Conservation (phyloP, 2,797 vertebrate species). For the Coluber constrictor region DNA sequence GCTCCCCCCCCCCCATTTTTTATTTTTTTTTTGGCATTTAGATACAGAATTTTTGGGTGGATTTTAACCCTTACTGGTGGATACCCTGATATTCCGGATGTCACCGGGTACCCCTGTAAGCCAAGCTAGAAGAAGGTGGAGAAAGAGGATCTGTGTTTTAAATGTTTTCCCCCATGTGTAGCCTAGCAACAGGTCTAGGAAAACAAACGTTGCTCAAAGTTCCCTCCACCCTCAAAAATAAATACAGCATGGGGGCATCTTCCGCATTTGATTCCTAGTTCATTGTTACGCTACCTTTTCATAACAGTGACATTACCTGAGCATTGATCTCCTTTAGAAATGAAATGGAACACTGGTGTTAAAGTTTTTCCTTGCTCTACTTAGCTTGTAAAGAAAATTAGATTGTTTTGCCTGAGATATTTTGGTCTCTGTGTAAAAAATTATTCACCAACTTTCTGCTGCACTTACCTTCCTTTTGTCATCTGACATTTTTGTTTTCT, state of each 20-base stretch:
- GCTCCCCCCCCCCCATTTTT: not conserved
- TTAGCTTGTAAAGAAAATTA: conserved; percentile 62
- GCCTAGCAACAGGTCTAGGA: conserved; percentile 59
- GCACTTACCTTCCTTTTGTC: conserved; percentile 50
- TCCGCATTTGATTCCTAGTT: conserved; percentile 48
- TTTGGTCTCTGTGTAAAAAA: conserved; percentile 60
- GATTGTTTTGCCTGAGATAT: conserved; percentile 65
- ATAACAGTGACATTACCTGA: conserved; percentile 66
- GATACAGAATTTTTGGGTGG: not conserved
- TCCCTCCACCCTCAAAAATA: conserved; percentile 15
- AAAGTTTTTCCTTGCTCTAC: conserved; percentile 49
- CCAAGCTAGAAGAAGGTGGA: not conserved
- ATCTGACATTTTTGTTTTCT: conserved; percentile 39
- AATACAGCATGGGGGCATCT: conserved; percentile 51
- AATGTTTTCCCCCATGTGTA: conserved; percentile 51
- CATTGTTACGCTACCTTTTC: conserved; percentile 60
- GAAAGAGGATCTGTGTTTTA: conserved; percentile 28
- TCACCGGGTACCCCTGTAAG: not conserved
- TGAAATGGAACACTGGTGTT: conserved; percentile 64
- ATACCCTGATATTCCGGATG: not conserved
- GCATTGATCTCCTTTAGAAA: conserved; percentile 51
- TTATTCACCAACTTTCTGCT: conserved; percentile 47
- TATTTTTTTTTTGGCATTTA: not conserved
- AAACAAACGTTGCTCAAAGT: conserved; percentile 45
- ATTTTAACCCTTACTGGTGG: not conserved